Base-by-base conservation (phyloP, 2,888 invertebrate species). In the Eutolmus rufibarbis region DNA sequence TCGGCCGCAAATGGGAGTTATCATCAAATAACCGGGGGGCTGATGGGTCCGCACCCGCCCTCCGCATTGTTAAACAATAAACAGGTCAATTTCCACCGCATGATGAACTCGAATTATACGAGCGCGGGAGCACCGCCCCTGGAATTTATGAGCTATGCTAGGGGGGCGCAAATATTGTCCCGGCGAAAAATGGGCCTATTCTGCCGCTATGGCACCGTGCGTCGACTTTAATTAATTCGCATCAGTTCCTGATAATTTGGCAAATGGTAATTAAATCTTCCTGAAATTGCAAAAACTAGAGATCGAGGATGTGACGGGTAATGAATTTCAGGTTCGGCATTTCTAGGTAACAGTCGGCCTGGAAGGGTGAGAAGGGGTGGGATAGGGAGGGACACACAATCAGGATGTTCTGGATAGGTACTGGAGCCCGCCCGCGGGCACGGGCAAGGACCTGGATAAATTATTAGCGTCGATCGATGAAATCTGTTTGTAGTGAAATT, bases 61-160 rank as follows among this genome's bases (percentile, higher is more conserved):
- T 43, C 14, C 78, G 12, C 23, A 16, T 23, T 43, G 78, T 23
- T 78, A 78, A 78, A 78, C 78, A 78, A 78, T 43, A 78, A 78
- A 78, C 78, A 78, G 78, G 78, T 78, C 78, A 78, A 78, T 78
- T 78, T 78, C 43, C 40, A 78, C 78, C 78, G 78, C 78, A 78
- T 78, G 78, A 78, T 78, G 78, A 78, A 78, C 78, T 78, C 43
- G 23, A 78, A 78, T 78, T 40, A 78, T 78, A 40, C 40, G n/a
- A 34, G 43, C 1, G 8, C 8, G 23, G 51, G 51, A 28, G 43
- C 16, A 4, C 23, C 23, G 19, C 28, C 19, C 23, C 66, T 2
- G 2, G 43, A 23, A 66, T 66, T 66, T 66, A 66, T 66, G 66
- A 66, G 66, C 23, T 66, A 66, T 66, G 66, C 66, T 9, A 12